Evolutionary conservation across 1,140 invertebrate species (phyloP), one percentile per base, ranked within the genome.

Genomic region (Acromyrmex echinatior): DNA sequence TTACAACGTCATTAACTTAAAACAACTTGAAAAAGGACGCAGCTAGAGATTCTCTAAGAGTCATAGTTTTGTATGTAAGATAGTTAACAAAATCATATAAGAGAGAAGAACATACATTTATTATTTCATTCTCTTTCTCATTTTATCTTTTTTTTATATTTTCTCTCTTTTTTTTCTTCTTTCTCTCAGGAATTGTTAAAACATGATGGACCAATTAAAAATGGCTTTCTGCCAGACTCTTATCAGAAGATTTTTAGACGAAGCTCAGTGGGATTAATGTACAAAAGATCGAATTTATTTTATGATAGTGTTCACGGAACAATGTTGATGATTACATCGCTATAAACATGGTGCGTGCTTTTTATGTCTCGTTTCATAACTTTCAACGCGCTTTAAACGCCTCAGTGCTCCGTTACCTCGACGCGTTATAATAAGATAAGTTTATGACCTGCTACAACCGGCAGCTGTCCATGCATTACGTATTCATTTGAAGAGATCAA

Each of bases 311-410:
- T 25, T 81, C 31, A 49, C 9, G 56, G 49, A 63, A n/a, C 49
- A 35, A 16, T 35, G n/a, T 12, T 68, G 35, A 65, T 65, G 56
- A 77, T 88, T 60, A 73, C 9, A 39, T 35, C 12, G 63, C 0
- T 74, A 18, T 31, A 74, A 60, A 71, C 35, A 56, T 66, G 18
- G 7, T n/a, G 53, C 31, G 16, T 62, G 16, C 18, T 16, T 88
- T 81, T 76, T 80, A 58, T 39, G 31, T 80, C 4, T 49, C 31
- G 49, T 89, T 86, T 70, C 53, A 45, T 62, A 86, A 88, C 39
- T 89, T 87, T 58, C 45, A 58, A 0, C 39, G 5, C 18, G 18
- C 7, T 77, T 77, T 71, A 35, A 87, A 84, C 70, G 49, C 66
- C 35, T 87, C n/a, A 60, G 10, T 65, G 58, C 28, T 25, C 56